phyloP scores from a whole-genome alignment of 2,888 invertebrate species.

The Phytoseiulus persimilis region DNA sequence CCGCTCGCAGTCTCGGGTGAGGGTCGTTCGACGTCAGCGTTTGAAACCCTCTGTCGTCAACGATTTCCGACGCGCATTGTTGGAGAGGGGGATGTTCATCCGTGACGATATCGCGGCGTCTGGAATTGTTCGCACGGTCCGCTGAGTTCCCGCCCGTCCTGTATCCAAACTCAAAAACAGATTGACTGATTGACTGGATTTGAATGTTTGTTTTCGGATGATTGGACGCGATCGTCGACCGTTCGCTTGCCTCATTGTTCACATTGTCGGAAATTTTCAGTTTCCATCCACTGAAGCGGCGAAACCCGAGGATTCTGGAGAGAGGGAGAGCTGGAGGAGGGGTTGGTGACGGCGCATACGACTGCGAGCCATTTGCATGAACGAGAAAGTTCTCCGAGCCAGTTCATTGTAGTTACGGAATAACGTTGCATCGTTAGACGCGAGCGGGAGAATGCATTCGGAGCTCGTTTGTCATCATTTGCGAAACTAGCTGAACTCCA shows the following conservation, averaged over 20 bases:
- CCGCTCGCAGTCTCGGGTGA: neutral
- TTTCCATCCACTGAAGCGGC: neutral
- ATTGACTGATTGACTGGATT: too few relatives aligned
- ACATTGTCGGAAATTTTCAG: neutral
- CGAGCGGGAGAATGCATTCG: neutral
- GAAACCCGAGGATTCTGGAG: neutral
- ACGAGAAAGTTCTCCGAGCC: neutral
- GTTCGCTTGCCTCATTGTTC: neutral
- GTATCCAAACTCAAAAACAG: too few relatives aligned
- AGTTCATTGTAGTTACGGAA: neutral
- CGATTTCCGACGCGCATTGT: too few relatives aligned
- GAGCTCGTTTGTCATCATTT: conserved; percentile 37
- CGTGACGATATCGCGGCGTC: too few relatives aligned
- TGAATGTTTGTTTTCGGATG: too few relatives aligned
- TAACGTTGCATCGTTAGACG: conserved; percentile 5
- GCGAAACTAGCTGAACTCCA: conserved; percentile 26
- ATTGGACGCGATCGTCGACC: too few relatives aligned
- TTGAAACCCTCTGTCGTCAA: too few relatives aligned
- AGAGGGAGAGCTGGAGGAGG: neutral
- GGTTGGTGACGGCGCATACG: neutral
- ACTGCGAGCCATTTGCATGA: neutral
- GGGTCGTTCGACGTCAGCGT: too few relatives aligned
- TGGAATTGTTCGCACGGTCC: too few relatives aligned
- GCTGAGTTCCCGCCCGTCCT: too few relatives aligned
- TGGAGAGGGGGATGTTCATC: too few relatives aligned